Evolutionary conservation across 2,888 invertebrate species (phyloP), one percentile per base, ranked within the genome.

Genomic region (Cantharis lateralis): DNA sequence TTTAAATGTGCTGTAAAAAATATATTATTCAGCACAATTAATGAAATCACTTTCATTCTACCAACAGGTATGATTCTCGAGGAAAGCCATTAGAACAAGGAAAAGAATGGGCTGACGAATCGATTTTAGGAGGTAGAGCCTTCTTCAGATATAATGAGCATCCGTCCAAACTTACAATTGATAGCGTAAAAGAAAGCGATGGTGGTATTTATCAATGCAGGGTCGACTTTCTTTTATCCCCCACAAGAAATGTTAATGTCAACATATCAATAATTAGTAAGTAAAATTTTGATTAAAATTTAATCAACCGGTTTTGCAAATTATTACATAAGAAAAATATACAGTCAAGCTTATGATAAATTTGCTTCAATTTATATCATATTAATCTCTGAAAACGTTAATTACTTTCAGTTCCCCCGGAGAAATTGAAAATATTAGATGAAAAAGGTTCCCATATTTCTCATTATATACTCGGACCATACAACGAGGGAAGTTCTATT

Each of bases 191-290:
- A 73, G 93, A 94, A 79, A 90, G 90, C 62, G 96, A 97, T 86
- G 94, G 93, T 1, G 96, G 96, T 10, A 91, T 95, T 79, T 96
- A 96, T 89, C 91, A 96, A 79, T 97, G 97, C 89, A 91, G 97
- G 77, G 96, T 96, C 5, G 97, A 97, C 90, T 97, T 96, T 90
- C 94, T 94, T 87, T 94, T 95, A 87, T 95, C 96, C 10, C 96
- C 96, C 0, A 97, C 96, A 1, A 92, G 95, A 83, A 96, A 96
- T 87, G 91, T 95, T 84, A 93, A 94, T 89, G 95, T 96, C 88
- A 96, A 96, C 89, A 92, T 97, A 84, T 95, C 95, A 82, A 94
- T 97, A 82, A 95, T 96, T 86, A 93, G 96, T 96, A 89, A 95
- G 96, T 93, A 62, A 9, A 62, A 63, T 70, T 61, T 26, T 72